Base-by-base conservation (phyloP, 1,140 invertebrate species). In the Helicoverpa zea region DNA sequence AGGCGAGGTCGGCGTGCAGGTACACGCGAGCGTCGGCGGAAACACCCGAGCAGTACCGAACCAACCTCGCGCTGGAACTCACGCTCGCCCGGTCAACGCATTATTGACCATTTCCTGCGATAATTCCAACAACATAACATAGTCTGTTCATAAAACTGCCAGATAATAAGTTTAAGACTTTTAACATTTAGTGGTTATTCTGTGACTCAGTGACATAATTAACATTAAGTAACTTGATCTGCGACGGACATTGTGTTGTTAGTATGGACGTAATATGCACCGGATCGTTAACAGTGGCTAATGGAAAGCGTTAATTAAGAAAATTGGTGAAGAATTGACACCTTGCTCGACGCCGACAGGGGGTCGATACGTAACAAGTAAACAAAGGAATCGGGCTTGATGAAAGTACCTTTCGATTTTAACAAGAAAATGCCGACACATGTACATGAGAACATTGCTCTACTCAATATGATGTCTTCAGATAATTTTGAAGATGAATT, bases 401-500 rank as follows among this genome's bases (percentile, higher is more conserved):
- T 79, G 80, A 84, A 79, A 82, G 72, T 64, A 23, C 81, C 74
- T 12, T 74, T 79, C 49, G 73, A 77, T 74, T 52, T 79, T 29
- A 63, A 66, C 56, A 83, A 68, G 82, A 91, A 82, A 78, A 95
- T 95, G 94, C 94, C 94, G 23, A 89, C 90, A 72, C 89, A 90
- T 16, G 88, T 92, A 73, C 93, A 94, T 49, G 94, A 95, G 86
- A 95, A 94, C 58, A 94, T 94, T 35, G 92, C 94, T 56, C 86
- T 95, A 13, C 83, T 95, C 10, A 94, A 94, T 79, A 95, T 95
- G 93, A 98, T 98, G 97, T 98, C 98, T 87, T 98, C 98, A 88
- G 98, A 99, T 95, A 93, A 94, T 84, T 97, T 98, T 96, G 98
- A 99, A 92, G 98, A 99, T 92, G 98, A 99, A 95, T 95, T 99